Conservation (phyloP, 2,113 vertebrate species). For the Pagrus major region DNA sequence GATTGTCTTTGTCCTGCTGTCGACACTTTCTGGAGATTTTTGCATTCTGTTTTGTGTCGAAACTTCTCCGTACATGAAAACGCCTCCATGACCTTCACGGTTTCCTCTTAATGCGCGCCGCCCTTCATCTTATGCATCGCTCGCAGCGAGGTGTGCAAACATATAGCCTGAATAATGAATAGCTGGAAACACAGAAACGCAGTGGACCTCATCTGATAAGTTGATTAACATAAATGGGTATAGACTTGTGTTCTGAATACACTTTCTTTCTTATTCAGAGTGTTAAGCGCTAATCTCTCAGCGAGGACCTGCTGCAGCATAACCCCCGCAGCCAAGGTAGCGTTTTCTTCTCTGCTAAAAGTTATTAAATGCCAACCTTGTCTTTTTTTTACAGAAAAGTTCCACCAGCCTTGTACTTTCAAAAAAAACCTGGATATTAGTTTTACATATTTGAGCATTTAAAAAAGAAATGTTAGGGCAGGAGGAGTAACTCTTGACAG, state of each 20-base stretch:
- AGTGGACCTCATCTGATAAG: background rate
- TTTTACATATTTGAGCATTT: background rate
- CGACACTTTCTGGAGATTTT: background rate
- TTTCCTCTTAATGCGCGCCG: background rate
- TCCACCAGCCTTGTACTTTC: background rate
- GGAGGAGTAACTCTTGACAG: background rate
- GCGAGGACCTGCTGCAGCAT: no score
- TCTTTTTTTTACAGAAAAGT: background rate
- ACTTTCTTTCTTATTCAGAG: background rate
- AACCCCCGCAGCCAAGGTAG: background rate
- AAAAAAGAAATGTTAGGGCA: background rate
- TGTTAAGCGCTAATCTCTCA: background rate
- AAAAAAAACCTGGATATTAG: background rate
- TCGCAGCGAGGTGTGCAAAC: background rate
- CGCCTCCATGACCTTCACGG: background rate
- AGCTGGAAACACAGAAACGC: background rate
- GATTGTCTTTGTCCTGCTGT: background rate
- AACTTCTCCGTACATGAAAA: background rate
- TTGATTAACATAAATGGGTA: background rate
- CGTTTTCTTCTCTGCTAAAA: background rate
- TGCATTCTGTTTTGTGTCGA: background rate
- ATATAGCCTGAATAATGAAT: background rate
- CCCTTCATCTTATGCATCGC: background rate
- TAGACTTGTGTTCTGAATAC: background rate
- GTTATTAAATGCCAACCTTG: background rate